Percentiles rank a stretch among this genome's conserved stretches.
Evolutionary conservation across 92 coral and sea anemone genomes (phyloP).

Genomic region (Hydrozoanthus gracilis): DNA sequence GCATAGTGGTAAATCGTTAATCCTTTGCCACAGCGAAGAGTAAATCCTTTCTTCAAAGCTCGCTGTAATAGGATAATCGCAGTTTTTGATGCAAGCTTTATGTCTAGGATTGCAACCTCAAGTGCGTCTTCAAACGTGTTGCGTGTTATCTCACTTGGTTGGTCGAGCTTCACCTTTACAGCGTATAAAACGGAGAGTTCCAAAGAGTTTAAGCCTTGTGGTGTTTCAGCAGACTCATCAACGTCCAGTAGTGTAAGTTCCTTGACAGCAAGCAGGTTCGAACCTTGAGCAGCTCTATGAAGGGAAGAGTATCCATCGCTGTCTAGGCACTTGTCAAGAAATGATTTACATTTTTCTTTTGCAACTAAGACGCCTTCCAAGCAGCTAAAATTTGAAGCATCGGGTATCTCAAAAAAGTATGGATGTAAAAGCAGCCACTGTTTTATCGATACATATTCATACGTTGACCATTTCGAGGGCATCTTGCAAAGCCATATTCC

Average conservation of each 20-base stretch:
- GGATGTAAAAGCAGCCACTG: neutral
- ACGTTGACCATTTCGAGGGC: no score
- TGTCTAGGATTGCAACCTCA: neutral
- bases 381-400: neutral
- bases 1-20: constrained; percentile 34
- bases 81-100: constrained; percentile 25
- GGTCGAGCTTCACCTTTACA: neutral
- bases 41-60: neutral
- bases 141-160: neutral
- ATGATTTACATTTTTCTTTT: neutral
- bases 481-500: no score
- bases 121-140: neutral
- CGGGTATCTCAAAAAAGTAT: neutral
- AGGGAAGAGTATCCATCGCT: no score
- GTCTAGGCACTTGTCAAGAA: constrained; percentile 1
- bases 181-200: constrained; percentile 1
- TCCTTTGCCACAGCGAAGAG: neutral
- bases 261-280: neutral
- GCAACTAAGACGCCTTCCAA: neutral
- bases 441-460: neutral
- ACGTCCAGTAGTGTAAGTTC: neutral
- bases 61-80: neutral
- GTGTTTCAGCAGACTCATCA: constrained; percentile 10
- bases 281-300: constrained; percentile 1
- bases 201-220: neutral